phyloP scores from a whole-genome alignment of 1,140 invertebrate genomes.

The Spodoptera litura region DNA sequence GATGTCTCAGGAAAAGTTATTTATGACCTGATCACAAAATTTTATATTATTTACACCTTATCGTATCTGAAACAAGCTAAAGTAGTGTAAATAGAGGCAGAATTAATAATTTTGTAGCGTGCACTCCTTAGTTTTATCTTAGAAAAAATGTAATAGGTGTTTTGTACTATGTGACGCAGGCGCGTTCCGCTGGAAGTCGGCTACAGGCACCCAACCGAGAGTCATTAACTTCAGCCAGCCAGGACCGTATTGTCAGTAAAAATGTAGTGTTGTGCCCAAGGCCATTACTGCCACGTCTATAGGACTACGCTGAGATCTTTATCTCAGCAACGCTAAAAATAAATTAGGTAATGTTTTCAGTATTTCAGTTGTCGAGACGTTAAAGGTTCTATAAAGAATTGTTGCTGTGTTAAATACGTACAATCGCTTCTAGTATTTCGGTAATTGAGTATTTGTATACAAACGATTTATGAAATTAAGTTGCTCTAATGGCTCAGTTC shows the following conservation, averaged over 20 bases:
- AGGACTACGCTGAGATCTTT: background rate
- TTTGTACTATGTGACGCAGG: constrained; percentile 21
- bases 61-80: no score
- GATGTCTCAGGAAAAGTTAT: no score
- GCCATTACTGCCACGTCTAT: constrained; percentile 25
- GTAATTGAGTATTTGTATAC: no score
- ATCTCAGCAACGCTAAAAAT: background rate
- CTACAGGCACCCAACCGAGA: constrained; percentile 43
- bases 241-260: constrained; percentile 31
- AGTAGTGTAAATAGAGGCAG: background rate
- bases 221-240: constrained; percentile 55
- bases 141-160: background rate
- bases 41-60: no score
- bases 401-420: no score
- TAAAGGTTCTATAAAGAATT: background rate
- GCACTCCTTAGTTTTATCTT: background rate
- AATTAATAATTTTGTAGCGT: background rate
- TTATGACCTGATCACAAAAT: no score
- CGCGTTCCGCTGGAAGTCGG: constrained; percentile 14
- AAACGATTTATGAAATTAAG: no score
- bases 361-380: background rate
- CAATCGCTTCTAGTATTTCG: no score
- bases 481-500: no score
- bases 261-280: constrained; percentile 15
- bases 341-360: background rate